Evolutionary conservation across 2,888 invertebrate genomes (phyloP).

Genomic region (Dusona sp.): DNA sequence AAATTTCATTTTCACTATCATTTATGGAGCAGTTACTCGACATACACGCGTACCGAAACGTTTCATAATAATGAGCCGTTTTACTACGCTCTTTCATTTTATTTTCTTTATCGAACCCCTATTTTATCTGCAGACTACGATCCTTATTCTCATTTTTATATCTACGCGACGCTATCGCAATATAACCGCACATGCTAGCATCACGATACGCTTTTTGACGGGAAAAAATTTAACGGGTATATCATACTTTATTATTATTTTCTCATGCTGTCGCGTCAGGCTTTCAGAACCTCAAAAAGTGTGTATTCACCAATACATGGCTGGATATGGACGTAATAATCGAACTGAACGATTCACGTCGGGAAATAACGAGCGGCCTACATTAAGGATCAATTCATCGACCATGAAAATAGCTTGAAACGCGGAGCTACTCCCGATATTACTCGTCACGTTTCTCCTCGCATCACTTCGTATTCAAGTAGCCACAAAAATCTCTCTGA

Average conservation of each 20-base stretch:
- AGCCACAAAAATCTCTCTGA: constrained; percentile 18
- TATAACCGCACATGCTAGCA: neutral
- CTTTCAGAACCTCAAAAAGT: neutral
- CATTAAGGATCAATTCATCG: constrained; percentile 52
- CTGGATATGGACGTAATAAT: constrained; percentile 1
- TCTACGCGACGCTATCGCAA: neutral
- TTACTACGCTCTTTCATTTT: neutral
- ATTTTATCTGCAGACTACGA: neutral
- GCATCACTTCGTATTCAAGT: constrained; percentile 8
- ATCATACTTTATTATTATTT: constrained; percentile 7
- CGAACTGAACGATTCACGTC: constrained; percentile 15
- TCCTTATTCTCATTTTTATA: constrained; percentile 6
- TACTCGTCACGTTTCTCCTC: constrained; percentile 18
- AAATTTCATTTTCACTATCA: neutral
- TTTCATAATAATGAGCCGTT: no score
- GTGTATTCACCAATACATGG: neutral
- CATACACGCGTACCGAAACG: neutral
- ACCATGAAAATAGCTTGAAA: constrained; percentile 24
- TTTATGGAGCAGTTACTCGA: constrained; percentile 2
- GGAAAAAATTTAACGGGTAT: neutral
- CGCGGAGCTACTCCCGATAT: constrained; percentile 1
- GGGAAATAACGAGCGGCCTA: constrained; percentile 15
- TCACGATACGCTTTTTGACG: neutral
- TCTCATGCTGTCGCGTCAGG: neutral
- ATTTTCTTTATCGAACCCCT: neutral